These are phyloP conservation scores for Boleophthalmus pectinirostris DNA, from an alignment of 2,113 vertebrate genomes.

Conservation along the genomic window DNA sequence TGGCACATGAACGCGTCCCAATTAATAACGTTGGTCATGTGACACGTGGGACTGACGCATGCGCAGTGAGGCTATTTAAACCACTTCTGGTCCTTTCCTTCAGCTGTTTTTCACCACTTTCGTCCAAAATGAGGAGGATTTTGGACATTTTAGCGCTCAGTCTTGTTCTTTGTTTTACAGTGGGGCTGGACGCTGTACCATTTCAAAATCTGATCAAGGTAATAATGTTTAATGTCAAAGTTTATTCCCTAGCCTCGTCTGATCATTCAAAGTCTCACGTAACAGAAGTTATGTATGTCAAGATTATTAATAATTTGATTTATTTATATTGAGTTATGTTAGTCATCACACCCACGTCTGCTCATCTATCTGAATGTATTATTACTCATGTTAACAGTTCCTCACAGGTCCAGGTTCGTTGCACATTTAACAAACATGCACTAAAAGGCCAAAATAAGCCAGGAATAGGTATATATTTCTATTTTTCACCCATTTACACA, in stretches of 20 bases:
- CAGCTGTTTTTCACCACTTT: too few species aligned
- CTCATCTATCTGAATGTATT: not conserved
- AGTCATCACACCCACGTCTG: too few species aligned
- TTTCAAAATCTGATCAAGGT: conserved; percentile 31
- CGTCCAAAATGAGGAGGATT: not conserved
- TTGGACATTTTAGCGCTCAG: accelerated
- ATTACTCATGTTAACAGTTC: not conserved
- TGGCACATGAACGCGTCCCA: conserved; percentile 19
- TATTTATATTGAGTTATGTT: not conserved
- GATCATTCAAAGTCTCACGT: not conserved
- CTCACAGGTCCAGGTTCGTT: too few species aligned
- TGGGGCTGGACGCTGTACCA: conserved; percentile 15
- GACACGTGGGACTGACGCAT: not conserved
- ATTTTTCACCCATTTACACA: too few species aligned
- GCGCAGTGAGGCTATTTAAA: not conserved
- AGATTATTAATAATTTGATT: not conserved
- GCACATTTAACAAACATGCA: too few species aligned
- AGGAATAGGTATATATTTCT: too few species aligned
- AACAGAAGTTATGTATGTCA: not conserved
- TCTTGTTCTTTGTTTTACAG: accelerated
- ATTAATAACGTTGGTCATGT: conserved; percentile 18
- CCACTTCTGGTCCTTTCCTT: too few species aligned
- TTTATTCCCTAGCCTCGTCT: not conserved
- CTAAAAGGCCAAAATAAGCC: too few species aligned
- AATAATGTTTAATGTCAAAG: not conserved